Evolutionary conservation across 2,888 invertebrate species (phyloP), one percentile per base, ranked within the genome.

Genomic region (Ormyrus labotus): DNA sequence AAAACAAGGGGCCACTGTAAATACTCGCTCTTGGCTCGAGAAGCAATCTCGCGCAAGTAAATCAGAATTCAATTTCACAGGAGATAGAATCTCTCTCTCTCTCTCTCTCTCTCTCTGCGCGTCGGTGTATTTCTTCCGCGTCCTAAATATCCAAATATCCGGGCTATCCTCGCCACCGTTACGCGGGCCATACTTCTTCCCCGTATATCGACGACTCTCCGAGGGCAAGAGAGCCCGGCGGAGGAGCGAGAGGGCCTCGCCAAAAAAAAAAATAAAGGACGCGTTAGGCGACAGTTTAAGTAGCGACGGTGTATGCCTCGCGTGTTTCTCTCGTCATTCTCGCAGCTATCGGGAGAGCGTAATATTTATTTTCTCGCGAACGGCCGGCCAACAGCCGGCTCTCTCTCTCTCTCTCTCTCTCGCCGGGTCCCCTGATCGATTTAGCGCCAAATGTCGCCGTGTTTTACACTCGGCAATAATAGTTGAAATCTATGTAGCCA

Each of bases 391-490:
- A 19, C 34, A 78, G 81, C 74, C 87, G 83, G 84, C 70, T 82
- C 19, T 19, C 19, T 19, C 19, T 19, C 19, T 19, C 19, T 19
- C 19, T 19, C 19, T 19, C 83, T 77, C 81, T 84, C 81, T 81
- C 81, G 82, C 83, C 83, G 70, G 8, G n/a, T 47, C 57, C 69
- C 60, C 85, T 88, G 89, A 90, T 90, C 90, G 90, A 89, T 90
- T 90, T 90, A 88, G 86, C 89, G 88, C 90, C 90, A 91, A 91
- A 91, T 90, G 90, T 90, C 88, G 87, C 90, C 90, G 87, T 91
- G 90, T 90, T 91, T 91, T 90, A 90, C 90, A 91, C 89, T 88
- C 86, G 87, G 87, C 87, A 90, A 91, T 91, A 91, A 91, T 90
- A 90, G 90, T 90, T 87, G 89, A 88, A 91, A 90, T 90, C 89